These are phyloP conservation scores for Accipiter virgatus DNA, from an alignment of 2,113 vertebrate species.

Conservation along the genomic window DNA sequence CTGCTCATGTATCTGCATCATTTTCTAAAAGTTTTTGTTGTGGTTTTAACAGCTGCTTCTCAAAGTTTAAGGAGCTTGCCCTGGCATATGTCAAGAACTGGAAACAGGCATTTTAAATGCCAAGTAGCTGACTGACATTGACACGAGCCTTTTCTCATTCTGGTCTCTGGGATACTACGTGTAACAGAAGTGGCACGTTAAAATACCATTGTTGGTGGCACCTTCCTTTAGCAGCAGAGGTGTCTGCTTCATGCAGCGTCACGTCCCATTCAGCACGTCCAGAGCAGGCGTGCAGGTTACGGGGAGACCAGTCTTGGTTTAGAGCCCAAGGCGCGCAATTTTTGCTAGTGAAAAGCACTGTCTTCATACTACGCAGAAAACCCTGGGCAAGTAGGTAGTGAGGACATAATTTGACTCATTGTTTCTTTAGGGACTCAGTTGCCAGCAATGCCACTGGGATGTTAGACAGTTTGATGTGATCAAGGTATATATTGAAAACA, in stretches of 20 bases:
- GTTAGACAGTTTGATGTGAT: not conserved
- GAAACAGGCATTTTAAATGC: not conserved
- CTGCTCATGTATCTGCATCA: not conserved
- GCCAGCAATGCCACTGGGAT: not conserved
- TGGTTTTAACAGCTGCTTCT: not conserved
- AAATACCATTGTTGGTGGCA: not conserved
- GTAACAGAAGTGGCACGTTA: not conserved
- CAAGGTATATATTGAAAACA: not conserved
- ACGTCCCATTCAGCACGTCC: not conserved
- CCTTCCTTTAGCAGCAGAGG: not conserved
- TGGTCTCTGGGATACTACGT: not conserved
- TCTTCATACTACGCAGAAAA: not conserved
- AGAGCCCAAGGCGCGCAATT: not conserved
- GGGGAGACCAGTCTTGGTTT: not conserved
- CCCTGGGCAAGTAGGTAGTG: not conserved
- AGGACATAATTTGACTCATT: not conserved
- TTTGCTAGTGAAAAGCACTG: not conserved
- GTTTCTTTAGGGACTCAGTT: not conserved
- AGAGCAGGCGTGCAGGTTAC: not conserved
- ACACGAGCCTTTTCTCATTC: not conserved
- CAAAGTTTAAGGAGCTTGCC: conserved; percentile 13
- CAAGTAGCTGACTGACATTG: not conserved
- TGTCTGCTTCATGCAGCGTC: not conserved
- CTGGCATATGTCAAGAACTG: not conserved
- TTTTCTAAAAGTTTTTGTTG: not conserved